phyloP scores from a whole-genome alignment of 2,888 invertebrate genomes.

The Acholoe squamosa region DNA sequence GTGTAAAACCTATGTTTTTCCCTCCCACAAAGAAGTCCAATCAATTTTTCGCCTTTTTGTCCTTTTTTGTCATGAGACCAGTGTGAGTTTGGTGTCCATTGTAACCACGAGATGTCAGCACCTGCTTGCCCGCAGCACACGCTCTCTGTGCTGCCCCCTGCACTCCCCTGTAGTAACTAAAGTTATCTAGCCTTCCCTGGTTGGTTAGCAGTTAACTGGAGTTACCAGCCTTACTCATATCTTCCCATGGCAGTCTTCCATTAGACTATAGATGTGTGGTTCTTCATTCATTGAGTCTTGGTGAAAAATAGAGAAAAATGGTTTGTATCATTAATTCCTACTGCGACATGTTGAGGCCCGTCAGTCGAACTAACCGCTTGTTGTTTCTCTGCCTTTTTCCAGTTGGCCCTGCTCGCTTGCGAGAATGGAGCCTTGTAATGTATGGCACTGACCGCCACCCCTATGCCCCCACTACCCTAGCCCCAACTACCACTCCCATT shows the following conservation, averaged over 20 bases:
- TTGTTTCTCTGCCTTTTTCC: slow-evolving; percentile 63
- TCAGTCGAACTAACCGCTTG: slow-evolving; percentile 45
- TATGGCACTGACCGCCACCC: slow-evolving; percentile 89
- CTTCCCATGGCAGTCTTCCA: neutral
- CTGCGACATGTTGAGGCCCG: slow-evolving; percentile 4
- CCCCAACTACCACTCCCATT: slow-evolving; percentile 41
- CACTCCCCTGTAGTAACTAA: slow-evolving; percentile 35
- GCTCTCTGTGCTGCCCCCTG: slow-evolving; percentile 52
- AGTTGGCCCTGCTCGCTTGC: slow-evolving; percentile 88
- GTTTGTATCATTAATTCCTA: neutral
- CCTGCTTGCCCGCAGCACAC: slow-evolving; percentile 52
- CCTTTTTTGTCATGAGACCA: slow-evolving; percentile 36
- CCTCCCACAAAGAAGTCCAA: neutral
- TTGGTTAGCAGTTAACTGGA: neutral
- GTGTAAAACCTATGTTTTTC: neutral
- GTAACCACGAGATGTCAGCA: slow-evolving; percentile 57
- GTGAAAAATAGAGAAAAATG: neutral
- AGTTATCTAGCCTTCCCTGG: neutral
- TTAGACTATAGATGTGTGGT: neutral
- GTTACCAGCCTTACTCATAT: neutral
- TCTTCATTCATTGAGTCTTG: slow-evolving; percentile 7
- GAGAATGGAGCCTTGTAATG: slow-evolving; percentile 96
- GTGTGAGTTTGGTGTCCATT: slow-evolving; percentile 46
- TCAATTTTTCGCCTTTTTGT: slow-evolving; percentile 30
- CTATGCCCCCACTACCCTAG: slow-evolving; percentile 64